Evolutionary conservation across 2,888 invertebrate genomes (phyloP), one percentile per base, ranked within the genome.

Genomic region (Scaptomyza cyrtandrae): DNA sequence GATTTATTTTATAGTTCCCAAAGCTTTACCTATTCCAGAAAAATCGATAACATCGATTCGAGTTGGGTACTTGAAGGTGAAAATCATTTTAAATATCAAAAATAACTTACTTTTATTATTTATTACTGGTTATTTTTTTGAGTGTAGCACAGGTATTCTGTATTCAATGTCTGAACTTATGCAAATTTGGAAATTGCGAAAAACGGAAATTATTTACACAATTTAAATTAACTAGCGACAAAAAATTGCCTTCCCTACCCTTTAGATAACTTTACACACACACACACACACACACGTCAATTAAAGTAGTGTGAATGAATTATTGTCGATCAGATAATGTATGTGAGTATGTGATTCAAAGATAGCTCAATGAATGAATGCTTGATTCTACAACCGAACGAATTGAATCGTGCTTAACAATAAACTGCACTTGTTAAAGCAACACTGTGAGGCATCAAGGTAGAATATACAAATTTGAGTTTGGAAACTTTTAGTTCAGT

Each of bases 151-250:
- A 7, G 55, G 43, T 46, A 35, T 53, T 3, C 6, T 27, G 52
- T 57, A 43, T 29, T 43, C n/a, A 45, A 16, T 53, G 16, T 43
- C 13, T 62, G 56, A 45, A 54, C 45, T 63, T 82, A 75, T 65
- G 67, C 53, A 70, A 79, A 75, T 80, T 77, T 11, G 6, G 7
- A 29, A 57, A 46, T 63, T 61, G 65, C 62, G 56, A 68, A 85
- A 88, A 83, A 88, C 88, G 88, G 83, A 88, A 84, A 88, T 75
- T 85, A 83, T 79, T 85, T 83, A 65, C 85, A 87, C 82, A 81
- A 82, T 69, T 85, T 73, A 70, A 85, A 82, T 81, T 67, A 85
- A 78, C 70, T 56, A 54, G 63, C 73, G 60, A 69, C 69, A 55
- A 68, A 55, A 68, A 53, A 31, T 14, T n/a, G 16, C 10, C 14